phyloP scores from a whole-genome alignment of 64 coral and sea anemone species.

The Trachythela sp. region DNA sequence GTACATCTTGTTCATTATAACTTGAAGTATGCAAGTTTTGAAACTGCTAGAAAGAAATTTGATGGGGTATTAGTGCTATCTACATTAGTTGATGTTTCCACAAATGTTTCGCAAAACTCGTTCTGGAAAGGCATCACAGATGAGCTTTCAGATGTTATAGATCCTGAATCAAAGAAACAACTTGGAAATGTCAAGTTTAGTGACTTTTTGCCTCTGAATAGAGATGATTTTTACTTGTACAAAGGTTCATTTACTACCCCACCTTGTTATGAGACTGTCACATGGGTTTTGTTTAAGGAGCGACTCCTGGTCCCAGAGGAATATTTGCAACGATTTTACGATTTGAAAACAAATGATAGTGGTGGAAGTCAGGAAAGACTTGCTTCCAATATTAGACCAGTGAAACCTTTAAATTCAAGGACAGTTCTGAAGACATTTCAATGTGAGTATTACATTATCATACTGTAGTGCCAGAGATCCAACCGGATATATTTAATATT shows the following conservation, averaged over 20 bases:
- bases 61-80: not conserved
- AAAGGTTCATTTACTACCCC: not conserved
- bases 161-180: not conserved
- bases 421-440: conserved; percentile 18
- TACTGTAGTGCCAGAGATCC: not conserved
- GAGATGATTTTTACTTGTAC: not conserved
- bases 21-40: not conserved
- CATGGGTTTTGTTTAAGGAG: not conserved
- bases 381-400: not conserved
- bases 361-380: not conserved
- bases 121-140: not conserved
- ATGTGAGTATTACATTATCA: not conserved
- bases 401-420: not conserved
- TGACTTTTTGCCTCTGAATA: not conserved
- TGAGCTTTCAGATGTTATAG: not conserved
- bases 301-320: not conserved
- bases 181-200: not conserved
- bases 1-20: conserved; percentile 3
- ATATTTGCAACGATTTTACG: not conserved
- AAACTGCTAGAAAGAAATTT: not conserved
- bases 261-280: not conserved
- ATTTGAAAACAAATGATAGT: not conserved
- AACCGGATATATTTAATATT: too few relatives aligned
- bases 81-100: not conserved
- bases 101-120: not conserved